Evolutionary conservation across 2,888 invertebrate species (phyloP).

Genomic region (Augiades crinisus): DNA sequence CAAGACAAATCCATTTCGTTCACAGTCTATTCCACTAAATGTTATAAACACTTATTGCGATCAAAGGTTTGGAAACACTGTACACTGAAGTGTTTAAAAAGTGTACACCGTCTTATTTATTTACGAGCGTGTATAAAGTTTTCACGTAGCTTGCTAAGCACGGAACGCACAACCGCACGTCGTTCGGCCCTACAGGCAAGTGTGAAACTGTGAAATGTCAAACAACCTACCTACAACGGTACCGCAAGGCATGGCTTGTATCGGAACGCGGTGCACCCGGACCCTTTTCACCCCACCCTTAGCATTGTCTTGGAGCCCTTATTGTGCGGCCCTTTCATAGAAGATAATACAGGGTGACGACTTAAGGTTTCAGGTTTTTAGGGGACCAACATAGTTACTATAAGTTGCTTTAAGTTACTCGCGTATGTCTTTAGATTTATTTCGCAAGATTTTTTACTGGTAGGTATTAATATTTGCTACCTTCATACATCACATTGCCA

Average conservation of each 20-base stretch:
- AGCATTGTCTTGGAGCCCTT: constrained; percentile 19
- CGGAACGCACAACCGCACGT: constrained; percentile 57
- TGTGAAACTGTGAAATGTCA: constrained; percentile 40
- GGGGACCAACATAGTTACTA: background rate
- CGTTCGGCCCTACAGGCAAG: constrained; percentile 59
- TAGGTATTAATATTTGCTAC: too few relatives aligned
- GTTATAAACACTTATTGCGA: constrained; percentile 4
- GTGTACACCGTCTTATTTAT: constrained; percentile 1
- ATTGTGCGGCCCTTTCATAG: constrained; percentile 9
- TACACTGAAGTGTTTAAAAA: constrained; percentile 8
- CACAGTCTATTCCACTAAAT: constrained; percentile 30
- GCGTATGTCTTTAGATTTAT: background rate
- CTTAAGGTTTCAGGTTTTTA: constrained; percentile 16
- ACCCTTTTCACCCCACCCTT: constrained; percentile 49
- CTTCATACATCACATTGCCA: too few relatives aligned
- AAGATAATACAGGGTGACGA: constrained; percentile 17
- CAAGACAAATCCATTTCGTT: constrained; percentile 76
- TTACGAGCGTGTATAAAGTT: constrained; percentile 7
- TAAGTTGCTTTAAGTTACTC: background rate
- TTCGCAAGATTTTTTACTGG: background rate
- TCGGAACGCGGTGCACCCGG: constrained; percentile 46
- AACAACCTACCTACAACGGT: constrained; percentile 30
- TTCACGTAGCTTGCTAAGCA: constrained; percentile 31
- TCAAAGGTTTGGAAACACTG: constrained; percentile 26
- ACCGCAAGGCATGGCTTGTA: constrained; percentile 41